Percentiles rank a stretch among this genome's conserved stretches.
These are phyloP conservation scores for Lampris megalopsis DNA, from an alignment of 2,113 vertebrate genomes.

Conservation along the genomic window DNA sequence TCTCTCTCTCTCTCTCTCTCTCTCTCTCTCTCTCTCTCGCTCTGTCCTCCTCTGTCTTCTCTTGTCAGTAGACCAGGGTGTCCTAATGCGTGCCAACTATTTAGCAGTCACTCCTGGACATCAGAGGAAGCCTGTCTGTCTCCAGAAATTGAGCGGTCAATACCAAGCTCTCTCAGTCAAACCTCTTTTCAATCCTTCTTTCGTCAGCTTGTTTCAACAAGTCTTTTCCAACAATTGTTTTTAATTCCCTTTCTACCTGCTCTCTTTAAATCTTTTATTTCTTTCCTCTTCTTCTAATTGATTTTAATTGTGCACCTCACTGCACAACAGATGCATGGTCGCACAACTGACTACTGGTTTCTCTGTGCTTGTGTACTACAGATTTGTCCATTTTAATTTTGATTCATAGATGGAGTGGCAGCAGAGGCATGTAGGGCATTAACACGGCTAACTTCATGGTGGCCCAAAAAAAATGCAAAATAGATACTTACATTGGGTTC, in stretches of 20 bases:
- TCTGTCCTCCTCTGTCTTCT: too few relatives aligned
- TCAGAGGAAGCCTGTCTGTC: background rate
- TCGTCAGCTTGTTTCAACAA: too few relatives aligned
- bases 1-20: slow-evolving; percentile 19
- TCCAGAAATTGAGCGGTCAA: background rate
- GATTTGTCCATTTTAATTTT: too few relatives aligned
- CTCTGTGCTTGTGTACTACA: too few relatives aligned
- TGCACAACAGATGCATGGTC: background rate
- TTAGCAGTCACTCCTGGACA: slow-evolving; percentile 10
- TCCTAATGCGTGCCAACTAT: background rate
- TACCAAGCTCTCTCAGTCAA: background rate
- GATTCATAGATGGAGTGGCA: too few relatives aligned
- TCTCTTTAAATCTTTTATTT: background rate
- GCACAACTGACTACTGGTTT: too few relatives aligned
- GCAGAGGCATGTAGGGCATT: too few relatives aligned
- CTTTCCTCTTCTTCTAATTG: background rate
- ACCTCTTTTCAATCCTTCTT: background rate
- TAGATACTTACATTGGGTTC: background rate
- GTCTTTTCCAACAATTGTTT: too few relatives aligned
- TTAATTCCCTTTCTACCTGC: too few relatives aligned
- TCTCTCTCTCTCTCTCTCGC: too few relatives aligned
- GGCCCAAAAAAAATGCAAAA: too few relatives aligned
- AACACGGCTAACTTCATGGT: too few relatives aligned
- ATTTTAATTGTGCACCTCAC: background rate
- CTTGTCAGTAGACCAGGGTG: background rate